Evolutionary conservation across 2,888 invertebrate species (phyloP).

Genomic region (Lamellibrachia satsuma): DNA sequence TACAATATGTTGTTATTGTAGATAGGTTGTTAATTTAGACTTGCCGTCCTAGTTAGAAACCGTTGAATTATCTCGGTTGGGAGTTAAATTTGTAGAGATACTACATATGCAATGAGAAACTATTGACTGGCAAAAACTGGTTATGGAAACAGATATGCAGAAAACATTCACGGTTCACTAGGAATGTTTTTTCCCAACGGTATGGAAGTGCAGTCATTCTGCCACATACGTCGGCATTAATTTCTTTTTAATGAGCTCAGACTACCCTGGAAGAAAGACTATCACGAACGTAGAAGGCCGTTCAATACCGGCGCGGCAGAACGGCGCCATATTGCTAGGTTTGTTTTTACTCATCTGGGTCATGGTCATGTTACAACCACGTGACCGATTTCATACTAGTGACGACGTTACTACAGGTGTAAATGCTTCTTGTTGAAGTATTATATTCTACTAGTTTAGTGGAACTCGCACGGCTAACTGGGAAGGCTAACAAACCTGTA

Average conservation of each 20-base stretch:
- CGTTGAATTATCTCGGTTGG: not conserved
- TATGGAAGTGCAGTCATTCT: not conserved
- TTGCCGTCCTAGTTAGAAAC: not conserved
- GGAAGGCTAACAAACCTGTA: too few relatives aligned
- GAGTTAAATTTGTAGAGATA: not conserved
- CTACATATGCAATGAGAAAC: not conserved
- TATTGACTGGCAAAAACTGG: not conserved
- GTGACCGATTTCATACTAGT: not conserved
- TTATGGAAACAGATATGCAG: not conserved
- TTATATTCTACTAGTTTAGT: not conserved
- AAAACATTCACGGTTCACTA: not conserved
- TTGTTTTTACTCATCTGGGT: not conserved
- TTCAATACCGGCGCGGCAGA: not conserved
- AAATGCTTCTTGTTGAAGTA: not conserved
- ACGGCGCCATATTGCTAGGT: not conserved
- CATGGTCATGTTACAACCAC: not conserved
- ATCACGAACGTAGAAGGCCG: not conserved
- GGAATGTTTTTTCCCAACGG: not conserved
- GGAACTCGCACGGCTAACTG: not conserved
- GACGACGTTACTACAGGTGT: not conserved
- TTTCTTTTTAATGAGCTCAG: not conserved
- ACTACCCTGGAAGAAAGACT: not conserved
- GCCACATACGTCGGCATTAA: not conserved
- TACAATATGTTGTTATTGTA: too few relatives aligned
- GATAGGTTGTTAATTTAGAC: not conserved